Conservation (phyloP, 2,113 vertebrate genomes). For the Psettodes erumei region DNA sequence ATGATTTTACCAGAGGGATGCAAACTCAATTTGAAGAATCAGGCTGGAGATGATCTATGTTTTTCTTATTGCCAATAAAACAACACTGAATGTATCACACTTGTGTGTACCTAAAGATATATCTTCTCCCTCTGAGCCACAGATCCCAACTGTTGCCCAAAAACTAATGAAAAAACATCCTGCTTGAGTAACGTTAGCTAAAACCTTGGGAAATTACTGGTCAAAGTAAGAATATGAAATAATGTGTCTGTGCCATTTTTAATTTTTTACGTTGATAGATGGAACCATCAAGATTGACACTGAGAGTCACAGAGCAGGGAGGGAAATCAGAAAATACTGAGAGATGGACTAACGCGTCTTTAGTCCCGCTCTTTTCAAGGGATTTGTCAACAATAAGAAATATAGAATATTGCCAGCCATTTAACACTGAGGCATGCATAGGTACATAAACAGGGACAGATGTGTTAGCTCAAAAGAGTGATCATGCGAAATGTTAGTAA, state of each 20-base stretch:
- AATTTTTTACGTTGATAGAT: too few species aligned
- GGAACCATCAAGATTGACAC: neutral
- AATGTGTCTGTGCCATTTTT: neutral
- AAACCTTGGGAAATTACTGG: too few species aligned
- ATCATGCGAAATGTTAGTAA: neutral
- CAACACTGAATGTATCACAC: neutral
- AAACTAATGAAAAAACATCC: too few species aligned
- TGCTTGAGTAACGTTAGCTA: too few species aligned
- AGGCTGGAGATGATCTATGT: neutral
- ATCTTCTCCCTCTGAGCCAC: too few species aligned
- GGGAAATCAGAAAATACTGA: neutral
- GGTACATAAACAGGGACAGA: neutral
- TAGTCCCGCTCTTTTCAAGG: too few species aligned
- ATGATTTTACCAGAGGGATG: neutral
- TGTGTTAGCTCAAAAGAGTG: neutral
- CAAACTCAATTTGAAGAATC: neutral
- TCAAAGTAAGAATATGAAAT: too few species aligned
- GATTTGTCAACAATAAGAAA: neutral
- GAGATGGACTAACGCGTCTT: too few species aligned
- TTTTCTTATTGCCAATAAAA: constrained; percentile 9
- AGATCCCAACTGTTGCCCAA: too few species aligned
- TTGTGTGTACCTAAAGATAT: too few species aligned
- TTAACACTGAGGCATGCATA: neutral
- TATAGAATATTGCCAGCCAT: neutral
- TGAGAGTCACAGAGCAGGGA: neutral